Conservation (phyloP, 2,888 invertebrate genomes). For the Linnaemya tessellans region DNA sequence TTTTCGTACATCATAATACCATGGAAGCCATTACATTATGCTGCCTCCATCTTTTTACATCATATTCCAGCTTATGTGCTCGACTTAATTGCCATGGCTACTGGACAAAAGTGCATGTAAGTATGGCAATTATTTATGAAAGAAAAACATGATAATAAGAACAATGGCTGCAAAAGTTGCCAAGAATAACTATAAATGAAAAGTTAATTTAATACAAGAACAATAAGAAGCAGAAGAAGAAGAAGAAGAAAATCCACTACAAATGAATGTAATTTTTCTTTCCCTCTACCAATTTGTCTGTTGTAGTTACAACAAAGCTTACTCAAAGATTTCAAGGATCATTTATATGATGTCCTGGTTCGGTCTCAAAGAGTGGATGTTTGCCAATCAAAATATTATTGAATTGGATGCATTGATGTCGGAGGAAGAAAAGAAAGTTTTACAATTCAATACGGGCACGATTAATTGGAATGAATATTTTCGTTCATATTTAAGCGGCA, state of each 20-base stretch:
- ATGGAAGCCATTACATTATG: slow-evolving; percentile 82
- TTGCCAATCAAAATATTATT: slow-evolving; percentile 82
- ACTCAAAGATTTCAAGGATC: slow-evolving; percentile 82
- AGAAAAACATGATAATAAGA: background rate
- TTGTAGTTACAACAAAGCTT: slow-evolving; percentile 81
- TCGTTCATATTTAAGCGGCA: slow-evolving; percentile 87
- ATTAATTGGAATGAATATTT: slow-evolving; percentile 89
- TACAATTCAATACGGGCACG: slow-evolving; percentile 86
- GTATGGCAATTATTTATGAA: slow-evolving; percentile 72
- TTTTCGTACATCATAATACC: slow-evolving; percentile 83
- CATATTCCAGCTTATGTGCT: slow-evolving; percentile 83
- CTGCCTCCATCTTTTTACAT: slow-evolving; percentile 82
- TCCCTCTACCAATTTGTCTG: background rate
- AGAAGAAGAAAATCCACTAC: background rate
- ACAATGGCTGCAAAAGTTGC: background rate
- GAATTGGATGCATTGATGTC: slow-evolving; percentile 80
- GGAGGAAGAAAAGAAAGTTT: slow-evolving; percentile 76
- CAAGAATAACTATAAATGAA: background rate
- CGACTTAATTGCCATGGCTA: slow-evolving; percentile 83
- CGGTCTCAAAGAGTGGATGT: slow-evolving; percentile 82
- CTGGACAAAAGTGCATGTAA: slow-evolving; percentile 83
- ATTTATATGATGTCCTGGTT: slow-evolving; percentile 84
- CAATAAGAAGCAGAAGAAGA: background rate
- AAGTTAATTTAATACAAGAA: background rate
- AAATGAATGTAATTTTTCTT: background rate